Percentiles rank a stretch among this genome's conserved stretches.
Evolutionary conservation across 2,113 vertebrate species (phyloP).

Genomic region (Chaenocephalus aceratus): DNA sequence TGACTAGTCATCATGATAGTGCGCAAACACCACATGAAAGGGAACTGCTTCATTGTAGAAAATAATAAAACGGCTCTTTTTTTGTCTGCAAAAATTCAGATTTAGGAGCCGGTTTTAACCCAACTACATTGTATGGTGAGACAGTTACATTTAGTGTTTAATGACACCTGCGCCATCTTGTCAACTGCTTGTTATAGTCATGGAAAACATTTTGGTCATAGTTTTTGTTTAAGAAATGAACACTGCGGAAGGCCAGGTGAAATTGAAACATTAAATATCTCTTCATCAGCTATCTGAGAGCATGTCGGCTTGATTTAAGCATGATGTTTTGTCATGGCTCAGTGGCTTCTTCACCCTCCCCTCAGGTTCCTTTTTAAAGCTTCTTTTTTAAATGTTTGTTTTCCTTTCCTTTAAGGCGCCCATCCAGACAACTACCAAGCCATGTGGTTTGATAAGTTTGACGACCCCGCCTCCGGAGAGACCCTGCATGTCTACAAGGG

Average conservation of each 20-base stretch:
- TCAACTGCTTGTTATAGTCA: too few species aligned
- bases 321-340: slow-evolving; percentile 15
- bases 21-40: too few species aligned
- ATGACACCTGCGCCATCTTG: too few species aligned
- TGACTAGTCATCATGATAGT: too few species aligned
- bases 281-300: slow-evolving; percentile 5
- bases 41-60: too few species aligned
- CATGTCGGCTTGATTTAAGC: slow-evolving; percentile 1
- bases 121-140: too few species aligned
- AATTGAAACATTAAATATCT: background rate
- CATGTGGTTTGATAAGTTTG: slow-evolving; percentile 91
- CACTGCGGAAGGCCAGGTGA: background rate
- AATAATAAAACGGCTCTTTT: too few species aligned
- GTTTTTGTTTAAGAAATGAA: too few species aligned
- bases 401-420: slow-evolving; percentile 72
- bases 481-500: slow-evolving; percentile 91
- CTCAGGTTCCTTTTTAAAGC: background rate
- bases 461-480: slow-evolving; percentile 90
- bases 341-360: slow-evolving; percentile 15
- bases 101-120: too few species aligned
- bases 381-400: background rate
- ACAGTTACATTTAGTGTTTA: too few species aligned
- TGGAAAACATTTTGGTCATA: too few species aligned
- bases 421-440: slow-evolving; percentile 90
- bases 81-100: too few species aligned